A percentile compares a stretch with the other conserved stretches of the same genome.
Conservation (phyloP, 2,888 invertebrate genomes). For the Micropterix aruncella region DNA sequence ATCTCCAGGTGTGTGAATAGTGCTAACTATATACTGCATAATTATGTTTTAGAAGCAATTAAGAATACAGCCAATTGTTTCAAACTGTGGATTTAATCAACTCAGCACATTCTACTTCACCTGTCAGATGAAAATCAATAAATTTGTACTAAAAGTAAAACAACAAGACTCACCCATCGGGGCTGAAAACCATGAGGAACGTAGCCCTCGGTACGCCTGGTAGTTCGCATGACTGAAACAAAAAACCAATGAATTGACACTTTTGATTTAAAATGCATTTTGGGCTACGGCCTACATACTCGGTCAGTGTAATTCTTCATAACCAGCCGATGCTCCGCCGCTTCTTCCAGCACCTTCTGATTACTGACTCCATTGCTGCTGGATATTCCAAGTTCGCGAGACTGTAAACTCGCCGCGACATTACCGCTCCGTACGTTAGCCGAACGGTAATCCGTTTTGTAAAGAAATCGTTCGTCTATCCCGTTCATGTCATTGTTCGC, state of each 20-base stretch:
- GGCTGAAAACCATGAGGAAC: constrained; percentile 79
- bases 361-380: constrained; percentile 26
- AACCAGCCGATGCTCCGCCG: constrained; percentile 52
- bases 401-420: constrained; percentile 31
- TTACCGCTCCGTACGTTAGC: constrained; percentile 18
- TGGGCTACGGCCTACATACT: constrained; percentile 3
- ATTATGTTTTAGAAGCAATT: constrained; percentile 3
- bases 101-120: no score
- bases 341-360: constrained; percentile 39
- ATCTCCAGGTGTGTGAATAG: neutral
- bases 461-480: no score
- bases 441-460: no score
- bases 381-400: constrained; percentile 29
- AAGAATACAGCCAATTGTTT: neutral
- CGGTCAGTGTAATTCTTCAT: constrained; percentile 18
- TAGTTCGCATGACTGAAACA: constrained; percentile 50
- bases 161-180: constrained; percentile 53
- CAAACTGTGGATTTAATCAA: no score
- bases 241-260: constrained; percentile 3
- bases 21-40: neutral
- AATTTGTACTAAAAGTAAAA: constrained; percentile 1
- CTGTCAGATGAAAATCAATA: no score
- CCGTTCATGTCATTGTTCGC: no score
- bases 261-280: neutral
- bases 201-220: constrained; percentile 67